Evolutionary conservation across 2,888 invertebrate species (phyloP).

Genomic region (Aspidiotus rigidus): DNA sequence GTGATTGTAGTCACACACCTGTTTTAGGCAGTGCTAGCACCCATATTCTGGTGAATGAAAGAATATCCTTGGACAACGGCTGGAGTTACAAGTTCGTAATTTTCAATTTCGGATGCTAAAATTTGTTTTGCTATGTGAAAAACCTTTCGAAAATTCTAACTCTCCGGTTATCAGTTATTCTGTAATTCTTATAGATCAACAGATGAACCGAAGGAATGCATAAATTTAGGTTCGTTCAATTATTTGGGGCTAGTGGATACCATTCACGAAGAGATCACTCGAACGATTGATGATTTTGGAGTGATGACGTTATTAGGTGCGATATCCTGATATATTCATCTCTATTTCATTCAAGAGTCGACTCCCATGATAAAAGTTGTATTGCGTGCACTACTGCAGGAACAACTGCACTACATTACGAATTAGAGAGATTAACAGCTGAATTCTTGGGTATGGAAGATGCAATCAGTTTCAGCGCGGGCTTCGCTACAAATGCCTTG

Average conservation of each 20-base stretch:
- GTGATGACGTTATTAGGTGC: constrained; percentile 36
- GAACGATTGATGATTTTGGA: constrained; percentile 44
- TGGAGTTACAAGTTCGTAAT: constrained; percentile 75
- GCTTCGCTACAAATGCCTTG: constrained; percentile 29
- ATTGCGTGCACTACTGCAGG: neutral
- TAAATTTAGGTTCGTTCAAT: constrained; percentile 54
- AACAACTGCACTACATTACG: constrained; percentile 14
- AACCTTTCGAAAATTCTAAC: too few relatives aligned
- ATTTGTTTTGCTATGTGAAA: too few relatives aligned
- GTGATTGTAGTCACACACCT: constrained; percentile 93
- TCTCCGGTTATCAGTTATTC: neutral
- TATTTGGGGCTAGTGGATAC: constrained; percentile 54
- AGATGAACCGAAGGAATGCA: constrained; percentile 44
- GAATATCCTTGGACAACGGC: constrained; percentile 74
- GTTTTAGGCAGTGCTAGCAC: constrained; percentile 89
- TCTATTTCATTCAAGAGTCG: too few relatives aligned
- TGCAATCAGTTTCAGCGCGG: constrained; percentile 18
- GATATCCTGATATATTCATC: too few relatives aligned
- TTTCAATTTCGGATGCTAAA: too few relatives aligned
- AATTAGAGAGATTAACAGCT: constrained; percentile 24
- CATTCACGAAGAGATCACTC: constrained; percentile 46
- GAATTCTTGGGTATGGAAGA: constrained; percentile 24
- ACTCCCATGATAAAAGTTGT: too few relatives aligned
- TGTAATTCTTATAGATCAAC: constrained; percentile 40
- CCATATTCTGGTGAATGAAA: constrained; percentile 73